These are phyloP conservation scores for Eulemur rufifrons DNA, from an alignment of 2,113 vertebrate species.

Conservation along the genomic window DNA sequence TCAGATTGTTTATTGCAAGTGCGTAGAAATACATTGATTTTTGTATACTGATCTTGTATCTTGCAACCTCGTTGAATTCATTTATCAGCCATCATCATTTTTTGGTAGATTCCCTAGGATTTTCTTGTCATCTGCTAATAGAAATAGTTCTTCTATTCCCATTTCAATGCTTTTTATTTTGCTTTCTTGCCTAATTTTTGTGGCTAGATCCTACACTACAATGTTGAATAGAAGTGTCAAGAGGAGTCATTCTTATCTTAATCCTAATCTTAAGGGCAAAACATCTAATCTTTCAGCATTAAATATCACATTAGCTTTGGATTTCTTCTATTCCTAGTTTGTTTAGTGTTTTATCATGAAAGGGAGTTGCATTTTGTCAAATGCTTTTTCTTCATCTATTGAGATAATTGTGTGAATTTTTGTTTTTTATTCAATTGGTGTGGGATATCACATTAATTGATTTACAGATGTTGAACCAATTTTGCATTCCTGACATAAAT, in stretches of 20 bases:
- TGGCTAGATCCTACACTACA: no score
- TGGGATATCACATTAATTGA: not conserved
- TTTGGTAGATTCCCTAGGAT: not conserved
- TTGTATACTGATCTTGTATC: no score
- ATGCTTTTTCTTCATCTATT: no score
- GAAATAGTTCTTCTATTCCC: not conserved
- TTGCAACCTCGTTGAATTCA: no score
- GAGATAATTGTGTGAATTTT: no score
- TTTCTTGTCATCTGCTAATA: not conserved
- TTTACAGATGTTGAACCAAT: not conserved
- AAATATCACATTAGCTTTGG: not conserved
- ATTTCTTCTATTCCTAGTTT: not conserved
- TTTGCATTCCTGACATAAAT: not conserved
- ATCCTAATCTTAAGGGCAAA: no score
- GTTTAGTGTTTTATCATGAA: not conserved
- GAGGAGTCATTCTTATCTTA: no score
- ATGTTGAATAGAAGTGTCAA: no score
- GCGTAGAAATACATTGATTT: not conserved
- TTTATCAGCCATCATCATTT: no score
- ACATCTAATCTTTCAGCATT: not conserved
- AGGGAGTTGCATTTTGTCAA: no score
- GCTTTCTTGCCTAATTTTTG: no score
- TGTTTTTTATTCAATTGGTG: not conserved
- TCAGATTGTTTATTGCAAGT: not conserved
- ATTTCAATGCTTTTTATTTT: no score